Evolutionary conservation across 1,140 invertebrate genomes (phyloP), one percentile per base, ranked within the genome.

Genomic region (Vanessa atalanta): DNA sequence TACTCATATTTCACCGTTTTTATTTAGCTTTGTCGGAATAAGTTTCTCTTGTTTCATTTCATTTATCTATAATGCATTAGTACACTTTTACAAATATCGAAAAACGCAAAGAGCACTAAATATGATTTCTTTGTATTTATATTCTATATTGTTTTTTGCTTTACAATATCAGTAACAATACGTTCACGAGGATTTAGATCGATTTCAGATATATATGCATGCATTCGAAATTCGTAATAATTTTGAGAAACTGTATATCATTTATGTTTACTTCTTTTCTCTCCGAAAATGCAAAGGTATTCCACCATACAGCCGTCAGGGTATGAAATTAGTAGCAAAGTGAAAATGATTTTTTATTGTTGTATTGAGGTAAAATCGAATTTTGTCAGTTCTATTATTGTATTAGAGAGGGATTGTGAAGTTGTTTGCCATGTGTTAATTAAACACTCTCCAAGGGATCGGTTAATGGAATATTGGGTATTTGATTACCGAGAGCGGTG

Each of bases 1-100:
- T 70, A 75, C 12, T 65, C 63, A 65, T 75, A 66, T 70, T 75
- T 72, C 65, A 65, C 70, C 11, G 64, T 51, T 73, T 73, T 73
- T 73, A 61, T 73, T 72, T 53, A 47, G 37, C 31, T 47, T 48
- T 31, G 37, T 65, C 23, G 37, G 48, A 26, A 50, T 9, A 53
- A 15, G 26, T 53, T 65, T 57, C 11, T 64, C 65, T 47, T 65
- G 20, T 68, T 50, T 37, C 51, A 55, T 60, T 60, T 37, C 13
- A 60, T 26, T 60, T 61, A 31, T n/a, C 14, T 61, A 43, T 61
- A 61, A 61, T 61, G 31, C 53, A 57, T 57, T 57, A 13, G 53
- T 23, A n/a, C 9, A 23, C 16, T 57, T 57, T 11, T n/a, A 53
- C 15, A 16, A 7, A n/a, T 8, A 53, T 50, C 13, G 48, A n/a